Conservation (phyloP, 2,113 vertebrate genomes). For the Semnornis frantzii region DNA sequence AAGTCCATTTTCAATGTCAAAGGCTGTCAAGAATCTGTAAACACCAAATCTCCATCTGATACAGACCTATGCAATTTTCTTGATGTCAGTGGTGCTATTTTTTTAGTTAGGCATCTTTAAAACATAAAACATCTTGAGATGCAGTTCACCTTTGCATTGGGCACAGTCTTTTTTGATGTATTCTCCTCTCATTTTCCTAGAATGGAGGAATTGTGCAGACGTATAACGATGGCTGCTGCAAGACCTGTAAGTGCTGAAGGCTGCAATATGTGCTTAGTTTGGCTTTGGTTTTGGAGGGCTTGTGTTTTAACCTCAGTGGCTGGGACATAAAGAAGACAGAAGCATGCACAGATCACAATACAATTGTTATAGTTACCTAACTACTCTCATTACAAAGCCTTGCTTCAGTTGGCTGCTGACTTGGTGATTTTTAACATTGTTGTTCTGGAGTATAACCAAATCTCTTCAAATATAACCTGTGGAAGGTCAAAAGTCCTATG, state of each 20-base stretch:
- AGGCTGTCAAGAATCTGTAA: not conserved
- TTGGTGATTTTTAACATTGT: conserved; percentile 65
- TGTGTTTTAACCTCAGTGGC: conserved; percentile 59
- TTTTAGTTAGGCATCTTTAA: not conserved
- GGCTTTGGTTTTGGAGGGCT: conserved; percentile 74
- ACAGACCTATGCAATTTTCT: not conserved
- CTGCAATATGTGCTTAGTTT: conserved; percentile 71
- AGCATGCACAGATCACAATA: conserved; percentile 69
- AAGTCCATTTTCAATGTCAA: not conserved
- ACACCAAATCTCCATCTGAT: not conserved
- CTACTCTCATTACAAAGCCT: conserved; percentile 40
- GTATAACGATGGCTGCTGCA: conserved; percentile 96
- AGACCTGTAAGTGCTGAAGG: conserved; percentile 90
- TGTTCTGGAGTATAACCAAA: conserved; percentile 73
- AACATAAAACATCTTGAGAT: not conserved
- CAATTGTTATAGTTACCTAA: conserved; percentile 50
- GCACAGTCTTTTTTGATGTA: conserved; percentile 65
- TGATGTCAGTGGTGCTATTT: not conserved
- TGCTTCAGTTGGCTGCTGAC: conserved; percentile 76
- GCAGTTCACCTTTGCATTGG: not conserved
- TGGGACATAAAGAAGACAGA: conserved; percentile 47
- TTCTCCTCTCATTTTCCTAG: conserved; percentile 76
- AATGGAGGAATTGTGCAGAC: conserved; percentile 90
- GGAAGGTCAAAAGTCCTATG: not conserved
- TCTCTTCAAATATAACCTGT: conserved; percentile 20